These are phyloP conservation scores for Cryptus viduatorius DNA, from an alignment of 2,888 invertebrate genomes.

Conservation along the genomic window DNA sequence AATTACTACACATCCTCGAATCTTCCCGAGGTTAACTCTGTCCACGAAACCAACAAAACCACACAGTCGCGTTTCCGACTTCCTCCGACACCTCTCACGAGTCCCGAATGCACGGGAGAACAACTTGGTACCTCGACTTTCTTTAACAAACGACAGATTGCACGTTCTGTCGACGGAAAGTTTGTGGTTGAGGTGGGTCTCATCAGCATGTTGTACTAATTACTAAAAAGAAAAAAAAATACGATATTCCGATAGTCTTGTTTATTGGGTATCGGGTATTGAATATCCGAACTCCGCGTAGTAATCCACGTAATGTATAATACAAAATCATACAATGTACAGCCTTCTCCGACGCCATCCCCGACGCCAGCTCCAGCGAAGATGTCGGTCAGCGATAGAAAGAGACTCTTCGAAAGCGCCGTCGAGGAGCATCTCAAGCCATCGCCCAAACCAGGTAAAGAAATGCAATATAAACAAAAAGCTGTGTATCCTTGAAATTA, in stretches of 20 bases:
- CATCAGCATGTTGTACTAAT: constrained; percentile 76
- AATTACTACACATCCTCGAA: constrained; percentile 65
- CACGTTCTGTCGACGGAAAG: constrained; percentile 83
- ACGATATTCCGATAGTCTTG: constrained; percentile 4
- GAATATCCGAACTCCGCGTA: not conserved
- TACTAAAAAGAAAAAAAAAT: constrained; percentile 30
- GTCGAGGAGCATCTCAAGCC: constrained; percentile 97
- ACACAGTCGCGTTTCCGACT: constrained; percentile 78
- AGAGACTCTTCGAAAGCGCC: constrained; percentile 97
- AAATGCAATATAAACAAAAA: not conserved
- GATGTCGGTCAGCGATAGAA: constrained; percentile 96
- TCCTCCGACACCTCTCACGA: constrained; percentile 82
- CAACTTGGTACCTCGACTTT: constrained; percentile 74
- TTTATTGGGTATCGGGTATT: not conserved
- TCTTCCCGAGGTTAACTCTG: constrained; percentile 67
- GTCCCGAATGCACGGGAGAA: constrained; percentile 76
- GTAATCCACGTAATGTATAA: constrained; percentile 8
- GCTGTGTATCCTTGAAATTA: not conserved
- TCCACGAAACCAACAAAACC: constrained; percentile 60
- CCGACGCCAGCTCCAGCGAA: constrained; percentile 91
- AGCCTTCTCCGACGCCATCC: constrained; percentile 87
- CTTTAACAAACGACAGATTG: constrained; percentile 82
- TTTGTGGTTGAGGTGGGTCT: constrained; percentile 83
- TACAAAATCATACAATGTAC: constrained; percentile 60
- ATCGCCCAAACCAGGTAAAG: constrained; percentile 92